Base-by-base conservation (phyloP, 2,888 invertebrate species). In the Malthinus flaveolus region DNA sequence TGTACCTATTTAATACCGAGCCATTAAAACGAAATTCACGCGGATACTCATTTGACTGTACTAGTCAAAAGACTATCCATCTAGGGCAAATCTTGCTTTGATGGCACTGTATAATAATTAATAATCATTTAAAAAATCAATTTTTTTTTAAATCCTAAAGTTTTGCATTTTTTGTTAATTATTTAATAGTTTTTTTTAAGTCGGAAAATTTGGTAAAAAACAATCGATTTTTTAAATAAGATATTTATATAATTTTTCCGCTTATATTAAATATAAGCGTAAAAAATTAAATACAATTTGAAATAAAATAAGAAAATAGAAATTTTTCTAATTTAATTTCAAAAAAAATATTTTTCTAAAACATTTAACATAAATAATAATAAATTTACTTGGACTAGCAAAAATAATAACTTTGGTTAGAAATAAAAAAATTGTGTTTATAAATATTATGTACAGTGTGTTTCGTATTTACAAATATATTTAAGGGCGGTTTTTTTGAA, bases 1-100 rank as follows among this genome's bases (percentile, higher is more conserved):
- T 74, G 77, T 75, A 76, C 77, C 76, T 73, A 76, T 77, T 69
- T 75, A 76, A 78, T n/a, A n/a, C n/a, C n/a, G n/a, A n/a, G n/a
- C n/a, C n/a, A n/a, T n/a, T n/a, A n/a, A n/a, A n/a, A n/a, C n/a
- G n/a, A n/a, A n/a, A n/a, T n/a, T n/a, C n/a, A n/a, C n/a, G n/a
- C n/a, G n/a, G n/a, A n/a, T n/a, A n/a, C n/a, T n/a, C n/a, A n/a
- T n/a, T n/a, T n/a, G n/a, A n/a, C n/a, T n/a, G n/a, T n/a, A n/a
- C n/a, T n/a, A n/a, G n/a, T n/a, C n/a, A n/a, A n/a, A n/a, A n/a
- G n/a, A n/a, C n/a, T n/a, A n/a, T n/a, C n/a, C n/a, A n/a, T n/a
- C n/a, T n/a, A n/a, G n/a, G n/a, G n/a, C n/a, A n/a, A n/a, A n/a
- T n/a, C n/a, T n/a, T n/a, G n/a, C n/a, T n/a, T n/a, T n/a, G n/a